Conservation (phyloP, 2,113 vertebrate genomes). For the Prinia subflava region DNA sequence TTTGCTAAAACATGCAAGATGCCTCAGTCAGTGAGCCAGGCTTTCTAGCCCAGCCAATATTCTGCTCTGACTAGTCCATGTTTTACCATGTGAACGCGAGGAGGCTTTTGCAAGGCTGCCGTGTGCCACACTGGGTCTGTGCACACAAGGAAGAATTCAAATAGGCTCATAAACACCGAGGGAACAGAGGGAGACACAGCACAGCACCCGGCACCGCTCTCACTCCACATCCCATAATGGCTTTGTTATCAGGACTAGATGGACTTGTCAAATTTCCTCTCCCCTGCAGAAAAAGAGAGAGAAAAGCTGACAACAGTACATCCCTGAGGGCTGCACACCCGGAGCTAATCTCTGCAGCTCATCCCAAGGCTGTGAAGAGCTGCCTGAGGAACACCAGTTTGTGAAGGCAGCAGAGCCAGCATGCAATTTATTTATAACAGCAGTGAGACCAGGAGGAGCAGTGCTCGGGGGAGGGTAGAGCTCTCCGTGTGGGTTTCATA, state of each 20-base stretch:
- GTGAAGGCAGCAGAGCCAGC: neutral
- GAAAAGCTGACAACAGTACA: neutral
- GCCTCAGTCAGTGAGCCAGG: neutral
- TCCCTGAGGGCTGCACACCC: neutral
- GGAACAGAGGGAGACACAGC: neutral
- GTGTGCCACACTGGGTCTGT: neutral
- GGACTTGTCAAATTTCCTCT: constrained; percentile 15
- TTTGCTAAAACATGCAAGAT: neutral
- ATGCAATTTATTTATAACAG: neutral
- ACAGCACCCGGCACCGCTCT: neutral
- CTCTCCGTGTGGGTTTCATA: neutral
- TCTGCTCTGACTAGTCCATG: neutral
- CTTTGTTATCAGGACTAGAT: constrained; percentile 13
- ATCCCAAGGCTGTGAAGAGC: neutral
- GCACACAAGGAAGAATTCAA: neutral
- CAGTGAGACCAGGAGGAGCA: neutral
- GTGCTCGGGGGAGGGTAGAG: neutral
- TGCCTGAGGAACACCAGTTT: neutral
- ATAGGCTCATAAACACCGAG: neutral
- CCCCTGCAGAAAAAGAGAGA: neutral
- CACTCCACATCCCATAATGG: neutral
- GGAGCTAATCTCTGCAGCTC: neutral
- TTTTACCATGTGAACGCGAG: neutral
- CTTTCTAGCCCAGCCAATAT: neutral
- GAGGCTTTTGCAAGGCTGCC: neutral